These are phyloP conservation scores for Garra rufa DNA, from an alignment of 2,113 vertebrate genomes.

Conservation along the genomic window DNA sequence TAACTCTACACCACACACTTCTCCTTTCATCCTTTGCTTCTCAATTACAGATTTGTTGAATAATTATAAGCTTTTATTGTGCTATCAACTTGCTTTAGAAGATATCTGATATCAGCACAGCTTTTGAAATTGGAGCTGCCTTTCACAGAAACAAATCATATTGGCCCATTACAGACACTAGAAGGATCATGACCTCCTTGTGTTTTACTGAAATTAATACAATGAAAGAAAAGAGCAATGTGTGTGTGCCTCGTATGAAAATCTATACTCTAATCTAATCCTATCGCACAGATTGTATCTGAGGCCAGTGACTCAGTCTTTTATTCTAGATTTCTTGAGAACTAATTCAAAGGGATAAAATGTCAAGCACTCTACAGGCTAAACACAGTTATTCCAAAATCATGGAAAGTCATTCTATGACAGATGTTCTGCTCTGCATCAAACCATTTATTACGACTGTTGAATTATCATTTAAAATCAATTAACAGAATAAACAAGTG, in stretches of 20 bases:
- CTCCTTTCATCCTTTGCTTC: conserved; percentile 39
- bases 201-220: conserved; percentile 26
- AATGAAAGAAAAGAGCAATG: conserved; percentile 23
- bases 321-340: background rate
- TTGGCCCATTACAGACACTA: conserved; percentile 35
- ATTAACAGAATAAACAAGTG: background rate
- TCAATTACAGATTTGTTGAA: conserved; percentile 53
- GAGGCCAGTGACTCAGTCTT: background rate
- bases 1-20: conserved; percentile 46
- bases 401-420: background rate
- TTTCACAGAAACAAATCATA: conserved; percentile 50
- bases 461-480: background rate
- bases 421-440: background rate
- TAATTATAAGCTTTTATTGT: conserved; percentile 60
- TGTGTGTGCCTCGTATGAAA: conserved; percentile 4
- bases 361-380: background rate
- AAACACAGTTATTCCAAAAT: background rate
- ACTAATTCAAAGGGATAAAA: background rate
- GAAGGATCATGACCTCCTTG: conserved; percentile 14
- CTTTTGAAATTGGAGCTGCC: conserved; percentile 56
- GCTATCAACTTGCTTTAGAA: conserved; percentile 44
- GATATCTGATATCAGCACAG: conserved; percentile 49
- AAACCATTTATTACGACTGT: background rate
- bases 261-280: conserved; percentile 30
- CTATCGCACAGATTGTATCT: conserved; percentile 13